These are phyloP conservation scores for Xenops minutus DNA, from an alignment of 2,797 vertebrate species.

Conservation along the genomic window DNA sequence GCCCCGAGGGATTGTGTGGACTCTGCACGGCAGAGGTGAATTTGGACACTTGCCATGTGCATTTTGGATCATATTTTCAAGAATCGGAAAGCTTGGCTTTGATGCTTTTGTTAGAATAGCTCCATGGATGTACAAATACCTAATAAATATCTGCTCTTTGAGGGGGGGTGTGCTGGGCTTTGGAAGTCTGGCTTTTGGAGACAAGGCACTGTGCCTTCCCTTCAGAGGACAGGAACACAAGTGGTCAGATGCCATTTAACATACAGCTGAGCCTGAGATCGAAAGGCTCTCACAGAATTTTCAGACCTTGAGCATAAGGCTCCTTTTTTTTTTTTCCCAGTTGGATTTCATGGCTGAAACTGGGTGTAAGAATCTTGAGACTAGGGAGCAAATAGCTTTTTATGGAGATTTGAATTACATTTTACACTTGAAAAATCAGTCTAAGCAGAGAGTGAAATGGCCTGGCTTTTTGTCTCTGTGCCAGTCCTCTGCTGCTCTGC, in stretches of 20 bases:
- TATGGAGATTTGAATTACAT: conserved; percentile 54
- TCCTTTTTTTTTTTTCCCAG: not conserved
- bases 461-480: not conserved
- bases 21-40: not conserved
- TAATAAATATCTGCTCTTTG: not conserved
- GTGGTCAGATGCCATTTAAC: not conserved
- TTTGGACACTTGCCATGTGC: not conserved
- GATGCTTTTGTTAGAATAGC: not conserved
- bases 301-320: not conserved
- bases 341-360: conserved; percentile 48
- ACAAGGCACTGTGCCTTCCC: not conserved
- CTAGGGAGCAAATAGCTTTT: conserved; percentile 51
- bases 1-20: not conserved
- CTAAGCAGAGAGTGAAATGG: not conserved
- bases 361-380: not conserved
- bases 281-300: not conserved
- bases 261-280: not conserved
- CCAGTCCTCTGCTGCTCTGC: not conserved
- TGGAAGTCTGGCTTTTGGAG: not conserved
- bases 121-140: not conserved
- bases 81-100: not conserved
- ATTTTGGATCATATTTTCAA: not conserved
- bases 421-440: conserved; percentile 40
- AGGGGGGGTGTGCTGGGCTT: accelerated
- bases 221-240: not conserved